phyloP scores from a whole-genome alignment of 2,888 invertebrate genomes.

The Brachycybe producta region DNA sequence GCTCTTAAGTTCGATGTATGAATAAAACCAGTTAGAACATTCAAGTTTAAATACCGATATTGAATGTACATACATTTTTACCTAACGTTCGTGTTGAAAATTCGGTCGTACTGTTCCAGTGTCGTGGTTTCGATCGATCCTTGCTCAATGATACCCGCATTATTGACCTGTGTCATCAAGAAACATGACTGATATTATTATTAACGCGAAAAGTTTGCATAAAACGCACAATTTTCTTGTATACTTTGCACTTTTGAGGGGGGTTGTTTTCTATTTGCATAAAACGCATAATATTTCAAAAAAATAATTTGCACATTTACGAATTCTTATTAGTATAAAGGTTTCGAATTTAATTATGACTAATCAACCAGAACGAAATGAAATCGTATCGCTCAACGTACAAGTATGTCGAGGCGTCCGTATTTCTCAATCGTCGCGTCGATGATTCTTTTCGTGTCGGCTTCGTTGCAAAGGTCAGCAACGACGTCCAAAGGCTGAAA shows the following conservation, averaged over 20 bases:
- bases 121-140: conserved; percentile 76
- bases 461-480: conserved; percentile 45
- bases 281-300: no score
- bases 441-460: conserved; percentile 56
- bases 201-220: no score
- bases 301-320: no score
- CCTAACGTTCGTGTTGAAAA: conserved; percentile 81
- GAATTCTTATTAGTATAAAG: no score
- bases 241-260: no score
- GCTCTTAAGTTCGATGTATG: conserved; percentile 27
- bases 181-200: no score
- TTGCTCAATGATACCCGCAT: conserved; percentile 69
- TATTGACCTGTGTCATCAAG: conserved; percentile 52
- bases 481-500: conserved; percentile 30
- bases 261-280: no score
- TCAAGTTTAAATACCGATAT: background rate
- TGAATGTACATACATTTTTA: conserved; percentile 25
- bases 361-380: no score
- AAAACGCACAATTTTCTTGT: no score
- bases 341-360: no score
- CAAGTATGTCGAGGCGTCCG: conserved; percentile 52
- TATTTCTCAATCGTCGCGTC: conserved; percentile 58
- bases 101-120: conserved; percentile 71
- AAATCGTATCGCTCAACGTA: background rate
- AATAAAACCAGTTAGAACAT: no score